A percentile compares a stretch with the other conserved stretches of the same genome.
These are phyloP conservation scores for Sanderia malayensis DNA, from an alignment of 30 jellyfish, hydroid and myxozoan species.

Conservation along the genomic window DNA sequence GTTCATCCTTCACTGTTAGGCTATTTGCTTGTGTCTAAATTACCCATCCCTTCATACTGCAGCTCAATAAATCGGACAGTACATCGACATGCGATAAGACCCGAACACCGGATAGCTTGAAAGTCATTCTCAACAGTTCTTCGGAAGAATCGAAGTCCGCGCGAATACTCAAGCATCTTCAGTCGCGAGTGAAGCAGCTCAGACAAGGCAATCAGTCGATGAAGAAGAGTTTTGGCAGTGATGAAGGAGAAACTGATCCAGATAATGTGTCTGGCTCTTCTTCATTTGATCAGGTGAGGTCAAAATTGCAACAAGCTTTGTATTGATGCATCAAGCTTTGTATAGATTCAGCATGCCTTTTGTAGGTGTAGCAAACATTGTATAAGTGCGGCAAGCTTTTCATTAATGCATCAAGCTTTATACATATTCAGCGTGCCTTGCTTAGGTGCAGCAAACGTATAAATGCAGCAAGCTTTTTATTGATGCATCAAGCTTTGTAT, in stretches of 20 bases:
- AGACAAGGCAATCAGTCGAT: constrained; percentile 64
- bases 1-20: background rate
- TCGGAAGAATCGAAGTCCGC: constrained; percentile 63
- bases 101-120: constrained; percentile 30
- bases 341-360: no score
- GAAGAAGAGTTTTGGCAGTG: constrained; percentile 59
- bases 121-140: constrained; percentile 20
- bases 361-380: no score
- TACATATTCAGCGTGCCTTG: no score
- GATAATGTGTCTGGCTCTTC: constrained; percentile 16
- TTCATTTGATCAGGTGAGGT: constrained; percentile 47
- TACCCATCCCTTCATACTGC: background rate
- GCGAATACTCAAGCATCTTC: constrained; percentile 43
- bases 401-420: no score
- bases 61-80: constrained; percentile 18
- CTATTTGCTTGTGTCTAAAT: background rate
- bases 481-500: no score
- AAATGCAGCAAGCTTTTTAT: no score
- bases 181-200: constrained; percentile 58
- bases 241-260: constrained; percentile 31
- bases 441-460: no score
- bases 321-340: no score
- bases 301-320: no score
- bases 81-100: constrained; percentile 37
- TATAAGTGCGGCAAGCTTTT: no score